phyloP scores from a whole-genome alignment of 2,888 invertebrate genomes.

The Agriopis leucophaearia region DNA sequence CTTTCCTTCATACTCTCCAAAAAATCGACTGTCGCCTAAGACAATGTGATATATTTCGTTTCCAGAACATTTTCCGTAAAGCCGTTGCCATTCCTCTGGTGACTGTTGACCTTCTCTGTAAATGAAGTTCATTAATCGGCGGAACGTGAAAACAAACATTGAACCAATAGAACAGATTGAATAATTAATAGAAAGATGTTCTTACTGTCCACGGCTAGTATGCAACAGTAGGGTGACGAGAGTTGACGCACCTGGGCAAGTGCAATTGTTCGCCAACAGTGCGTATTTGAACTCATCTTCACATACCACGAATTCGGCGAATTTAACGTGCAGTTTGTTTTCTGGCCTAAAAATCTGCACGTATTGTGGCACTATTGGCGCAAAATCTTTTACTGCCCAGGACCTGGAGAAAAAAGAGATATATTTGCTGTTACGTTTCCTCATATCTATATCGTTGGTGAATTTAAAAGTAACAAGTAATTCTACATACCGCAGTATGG shows the following conservation, averaged over 20 bases:
- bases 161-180: background rate
- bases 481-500: conserved; percentile 85
- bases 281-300: conserved; percentile 99
- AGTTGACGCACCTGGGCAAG: conserved; percentile 98
- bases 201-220: conserved; percentile 99
- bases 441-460: background rate
- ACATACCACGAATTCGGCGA: conserved; percentile 99
- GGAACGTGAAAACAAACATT: background rate
- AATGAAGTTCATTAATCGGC: conserved; percentile 20
- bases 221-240: conserved; percentile 97
- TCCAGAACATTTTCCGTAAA: conserved; percentile 99
- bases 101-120: conserved; percentile 96
- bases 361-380: conserved; percentile 98
- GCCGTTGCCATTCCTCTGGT: conserved; percentile 98
- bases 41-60: conserved; percentile 99
- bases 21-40: conserved; percentile 97
- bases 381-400: conserved; percentile 99
- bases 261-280: conserved; percentile 98
- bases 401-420: conserved; percentile 85
- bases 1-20: conserved; percentile 99
- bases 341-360: conserved; percentile 99
- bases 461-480: no score
- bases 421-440: background rate
- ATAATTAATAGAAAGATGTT: conserved; percentile 52
- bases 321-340: conserved; percentile 99